Evolutionary conservation across 2,113 vertebrate species (phyloP).

Genomic region (Gavialis gangeticus): DNA sequence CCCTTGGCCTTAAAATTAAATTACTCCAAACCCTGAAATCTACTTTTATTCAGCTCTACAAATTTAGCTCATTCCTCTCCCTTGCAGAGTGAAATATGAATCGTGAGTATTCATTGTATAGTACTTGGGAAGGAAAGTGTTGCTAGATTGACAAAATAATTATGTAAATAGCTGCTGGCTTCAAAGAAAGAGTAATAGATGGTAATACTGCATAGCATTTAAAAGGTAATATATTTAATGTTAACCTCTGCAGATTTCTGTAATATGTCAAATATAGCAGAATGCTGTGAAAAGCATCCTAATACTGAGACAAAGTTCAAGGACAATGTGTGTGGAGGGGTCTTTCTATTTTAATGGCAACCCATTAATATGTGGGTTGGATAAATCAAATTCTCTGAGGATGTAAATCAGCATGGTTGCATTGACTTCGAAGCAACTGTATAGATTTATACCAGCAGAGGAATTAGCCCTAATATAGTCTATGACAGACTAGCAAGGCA

Average conservation of each 20-base stretch:
- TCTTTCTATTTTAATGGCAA: neutral
- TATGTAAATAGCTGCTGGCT: slow-evolving; percentile 61
- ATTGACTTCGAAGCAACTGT: neutral
- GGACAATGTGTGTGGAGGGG: neutral
- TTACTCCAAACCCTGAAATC: neutral
- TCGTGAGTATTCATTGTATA: neutral
- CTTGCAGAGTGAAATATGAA: slow-evolving; percentile 37
- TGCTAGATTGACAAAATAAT: slow-evolving; percentile 68
- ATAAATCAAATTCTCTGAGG: neutral
- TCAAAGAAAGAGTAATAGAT: slow-evolving; percentile 57
- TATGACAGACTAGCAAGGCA: neutral
- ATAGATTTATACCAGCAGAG: neutral
- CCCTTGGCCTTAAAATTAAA: neutral
- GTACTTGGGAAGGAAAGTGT: slow-evolving; percentile 25
- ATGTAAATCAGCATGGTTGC: neutral
- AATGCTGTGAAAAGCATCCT: slow-evolving; percentile 54
- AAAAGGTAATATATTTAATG: slow-evolving; percentile 67
- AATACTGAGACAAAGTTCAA: slow-evolving; percentile 6
- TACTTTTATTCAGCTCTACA: neutral
- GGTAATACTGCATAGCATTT: slow-evolving; percentile 60
- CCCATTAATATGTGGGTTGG: neutral
- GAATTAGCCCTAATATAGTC: neutral
- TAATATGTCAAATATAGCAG: slow-evolving; percentile 39
- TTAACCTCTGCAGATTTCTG: slow-evolving; percentile 37
- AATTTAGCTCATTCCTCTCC: slow-evolving; percentile 29